Percentiles rank a stretch among this genome's conserved stretches.
Evolutionary conservation across 2,888 invertebrate species (phyloP).

Genomic region (Globia sparganii): DNA sequence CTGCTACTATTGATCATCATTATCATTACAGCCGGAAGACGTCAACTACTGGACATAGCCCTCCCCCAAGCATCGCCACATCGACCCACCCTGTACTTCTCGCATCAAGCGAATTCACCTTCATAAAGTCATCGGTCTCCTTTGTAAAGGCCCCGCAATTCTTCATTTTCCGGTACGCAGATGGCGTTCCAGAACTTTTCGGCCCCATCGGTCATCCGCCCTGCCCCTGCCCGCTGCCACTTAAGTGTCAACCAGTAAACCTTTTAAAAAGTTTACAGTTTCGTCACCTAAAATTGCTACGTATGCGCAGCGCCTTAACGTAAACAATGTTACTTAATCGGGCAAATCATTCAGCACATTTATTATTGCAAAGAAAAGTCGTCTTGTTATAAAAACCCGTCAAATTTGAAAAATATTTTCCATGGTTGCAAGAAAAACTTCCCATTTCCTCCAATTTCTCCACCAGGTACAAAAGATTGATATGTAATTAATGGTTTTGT

Average conservation of each 20-base stretch:
- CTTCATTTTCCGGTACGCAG: neutral
- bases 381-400: too few relatives aligned
- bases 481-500: constrained; percentile 60
- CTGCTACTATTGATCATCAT: neutral
- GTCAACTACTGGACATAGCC: neutral
- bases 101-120: neutral
- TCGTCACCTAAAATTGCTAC: neutral
- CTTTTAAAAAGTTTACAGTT: neutral
- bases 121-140: neutral
- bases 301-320: too few relatives aligned
- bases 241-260: neutral
- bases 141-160: neutral
- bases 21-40: neutral
- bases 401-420: constrained; percentile 11
- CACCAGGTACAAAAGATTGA: constrained; percentile 46
- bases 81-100: neutral
- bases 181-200: neutral
- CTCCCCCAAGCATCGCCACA: neutral
- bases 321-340: neutral
- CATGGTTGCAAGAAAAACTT: neutral
- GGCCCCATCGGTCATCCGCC: neutral
- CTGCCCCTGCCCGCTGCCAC: neutral
- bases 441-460: neutral
- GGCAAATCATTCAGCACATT: neutral
- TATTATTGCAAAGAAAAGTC: neutral